Percentiles rank a stretch among this genome's conserved stretches.
These are phyloP conservation scores for Spermophilus dauricus DNA, from an alignment of 2,113 vertebrate genomes.

Conservation along the genomic window DNA sequence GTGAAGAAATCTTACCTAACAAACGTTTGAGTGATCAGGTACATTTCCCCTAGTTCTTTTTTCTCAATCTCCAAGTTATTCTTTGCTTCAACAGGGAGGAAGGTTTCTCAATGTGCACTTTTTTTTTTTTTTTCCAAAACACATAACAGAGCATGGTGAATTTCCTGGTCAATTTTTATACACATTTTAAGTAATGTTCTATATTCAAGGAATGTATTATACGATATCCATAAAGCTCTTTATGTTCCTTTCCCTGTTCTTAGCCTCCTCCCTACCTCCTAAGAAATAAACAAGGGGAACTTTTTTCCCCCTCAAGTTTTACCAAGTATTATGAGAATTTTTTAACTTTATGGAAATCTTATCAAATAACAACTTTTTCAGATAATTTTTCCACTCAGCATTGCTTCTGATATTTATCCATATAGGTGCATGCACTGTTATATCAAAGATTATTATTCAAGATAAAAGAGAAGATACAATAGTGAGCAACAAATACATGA, in stretches of 20 bases:
- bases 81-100: background rate
- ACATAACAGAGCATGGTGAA: background rate
- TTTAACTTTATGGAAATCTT: background rate
- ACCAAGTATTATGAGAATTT: background rate
- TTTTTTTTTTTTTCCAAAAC: background rate
- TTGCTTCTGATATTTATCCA: slow-evolving; percentile 4
- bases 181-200: too few species aligned
- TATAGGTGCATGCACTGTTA: background rate
- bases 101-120: background rate
- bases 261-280: background rate
- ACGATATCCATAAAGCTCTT: background rate
- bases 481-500: background rate
- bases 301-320: background rate
- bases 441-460: background rate
- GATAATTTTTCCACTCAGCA: background rate
- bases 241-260: background rate
- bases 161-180: background rate
- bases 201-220: background rate
- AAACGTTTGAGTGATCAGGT: background rate
- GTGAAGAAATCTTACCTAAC: too few species aligned
- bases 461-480: background rate
- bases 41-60: background rate
- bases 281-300: background rate
- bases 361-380: background rate
- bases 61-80: background rate